These are phyloP conservation scores for Bombus ignitus DNA, from an alignment of 1,140 invertebrate species.

Conservation along the genomic window DNA sequence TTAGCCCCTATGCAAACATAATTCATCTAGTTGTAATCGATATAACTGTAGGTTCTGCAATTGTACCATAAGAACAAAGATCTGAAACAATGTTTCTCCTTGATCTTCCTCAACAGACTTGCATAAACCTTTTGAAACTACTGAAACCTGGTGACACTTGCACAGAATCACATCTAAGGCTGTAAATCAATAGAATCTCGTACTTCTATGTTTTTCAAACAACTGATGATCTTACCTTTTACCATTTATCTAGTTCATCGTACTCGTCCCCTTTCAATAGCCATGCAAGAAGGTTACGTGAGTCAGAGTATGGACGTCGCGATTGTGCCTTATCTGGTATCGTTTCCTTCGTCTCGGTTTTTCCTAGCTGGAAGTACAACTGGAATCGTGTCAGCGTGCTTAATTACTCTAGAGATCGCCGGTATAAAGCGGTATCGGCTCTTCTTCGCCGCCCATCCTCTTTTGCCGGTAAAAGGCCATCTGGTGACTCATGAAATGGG, in stretches of 20 bases:
- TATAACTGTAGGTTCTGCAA: background rate
- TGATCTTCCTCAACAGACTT: background rate
- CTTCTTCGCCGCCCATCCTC: background rate
- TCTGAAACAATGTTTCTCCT: background rate
- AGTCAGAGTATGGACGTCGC: conserved; percentile 15
- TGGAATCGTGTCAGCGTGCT: conserved; percentile 31
- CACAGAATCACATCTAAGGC: too few species aligned
- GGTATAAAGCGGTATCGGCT: conserved; percentile 15
- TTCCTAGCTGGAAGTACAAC: conserved; percentile 11
- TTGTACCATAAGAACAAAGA: background rate
- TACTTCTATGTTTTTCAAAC: background rate
- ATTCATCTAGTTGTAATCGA: background rate
- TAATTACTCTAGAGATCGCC: conserved; percentile 27
- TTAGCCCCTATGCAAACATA: background rate
- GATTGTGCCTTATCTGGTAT: conserved; percentile 42
- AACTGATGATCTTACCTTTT: conserved; percentile 3
- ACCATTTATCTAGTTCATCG: conserved; percentile 28
- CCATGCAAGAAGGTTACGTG: conserved; percentile 29
- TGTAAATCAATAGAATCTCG: background rate
- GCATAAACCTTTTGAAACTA: background rate
- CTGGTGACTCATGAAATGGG: background rate
- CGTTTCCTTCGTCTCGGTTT: conserved; percentile 20
- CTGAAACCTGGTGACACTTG: background rate
- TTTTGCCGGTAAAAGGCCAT: background rate
- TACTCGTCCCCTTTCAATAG: conserved; percentile 16